phyloP scores from a whole-genome alignment of 2,797 vertebrate genomes.

The Halcyon smyrnensis region DNA sequence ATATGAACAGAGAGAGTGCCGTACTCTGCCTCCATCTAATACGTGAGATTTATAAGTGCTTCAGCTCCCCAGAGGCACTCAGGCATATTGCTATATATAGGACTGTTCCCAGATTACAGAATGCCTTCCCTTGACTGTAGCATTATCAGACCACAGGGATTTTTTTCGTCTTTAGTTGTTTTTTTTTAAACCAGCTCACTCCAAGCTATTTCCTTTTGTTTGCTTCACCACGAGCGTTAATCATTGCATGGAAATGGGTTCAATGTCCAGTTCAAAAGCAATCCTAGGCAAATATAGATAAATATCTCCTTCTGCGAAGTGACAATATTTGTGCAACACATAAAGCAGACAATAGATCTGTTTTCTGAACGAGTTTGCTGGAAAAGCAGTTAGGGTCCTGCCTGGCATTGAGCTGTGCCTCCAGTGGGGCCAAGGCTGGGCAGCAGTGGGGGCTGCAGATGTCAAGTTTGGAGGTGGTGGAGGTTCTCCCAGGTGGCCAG shows the following conservation, averaged over 20 bases:
- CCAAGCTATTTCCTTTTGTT: conserved; percentile 35
- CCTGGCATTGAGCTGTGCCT: background rate
- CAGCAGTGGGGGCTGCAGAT: rapidly evolving
- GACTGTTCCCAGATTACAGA: conserved; percentile 69
- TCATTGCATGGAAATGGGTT: conserved; percentile 50
- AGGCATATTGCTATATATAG: conserved; percentile 73
- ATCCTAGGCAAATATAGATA: conserved; percentile 26
- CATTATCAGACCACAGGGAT: conserved; percentile 43
- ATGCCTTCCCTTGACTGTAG: conserved; percentile 47
- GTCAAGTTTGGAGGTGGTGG: rapidly evolving
- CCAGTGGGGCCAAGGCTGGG: background rate
- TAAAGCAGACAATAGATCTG: background rate
- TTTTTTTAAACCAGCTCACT: background rate
- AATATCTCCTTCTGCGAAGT: background rate
- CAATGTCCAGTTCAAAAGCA: conserved; percentile 43
- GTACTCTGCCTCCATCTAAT: conserved; percentile 51
- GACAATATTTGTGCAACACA: background rate
- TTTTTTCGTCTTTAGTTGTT: background rate
- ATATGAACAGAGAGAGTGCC: conserved; percentile 18
- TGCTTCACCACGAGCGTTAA: conserved; percentile 8
- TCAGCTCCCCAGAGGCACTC: conserved; percentile 60
- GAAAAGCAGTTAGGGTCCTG: background rate
- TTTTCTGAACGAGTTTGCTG: background rate
- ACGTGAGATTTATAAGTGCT: conserved; percentile 65
- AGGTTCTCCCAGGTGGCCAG: rapidly evolving